Conservation (phyloP, 2,888 invertebrate species). For the Merodon equestris region DNA sequence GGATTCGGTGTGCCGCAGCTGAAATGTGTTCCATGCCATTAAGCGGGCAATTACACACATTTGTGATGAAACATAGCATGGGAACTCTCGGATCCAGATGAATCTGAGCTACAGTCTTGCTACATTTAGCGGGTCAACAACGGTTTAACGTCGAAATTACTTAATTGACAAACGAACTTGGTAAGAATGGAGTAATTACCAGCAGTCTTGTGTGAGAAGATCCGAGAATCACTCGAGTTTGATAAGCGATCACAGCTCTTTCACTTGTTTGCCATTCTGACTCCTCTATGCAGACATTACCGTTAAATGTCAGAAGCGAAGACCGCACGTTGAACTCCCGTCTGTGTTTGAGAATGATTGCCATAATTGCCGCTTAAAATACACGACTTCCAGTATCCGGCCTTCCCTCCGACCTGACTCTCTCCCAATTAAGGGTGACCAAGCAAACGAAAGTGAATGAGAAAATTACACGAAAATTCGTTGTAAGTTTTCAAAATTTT, state of each 20-base stretch:
- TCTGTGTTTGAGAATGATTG: too few species aligned
- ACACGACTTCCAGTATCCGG: conserved; percentile 13
- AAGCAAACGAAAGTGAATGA: conserved; percentile 55
- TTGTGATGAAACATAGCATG: conserved; percentile 45
- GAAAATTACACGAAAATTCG: conserved; percentile 59
- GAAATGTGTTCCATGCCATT: conserved; percentile 60
- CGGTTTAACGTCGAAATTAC: conserved; percentile 38
- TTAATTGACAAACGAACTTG: conserved; percentile 35
- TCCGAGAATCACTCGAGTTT: too few species aligned
- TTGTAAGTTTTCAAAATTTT: conserved; percentile 61
- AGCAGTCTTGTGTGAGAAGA: too few species aligned
- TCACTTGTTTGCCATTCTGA: too few species aligned
- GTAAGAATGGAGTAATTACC: too few species aligned
- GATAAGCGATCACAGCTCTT: too few species aligned
- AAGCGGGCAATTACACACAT: conserved; percentile 59
- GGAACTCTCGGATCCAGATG: conserved; percentile 22
- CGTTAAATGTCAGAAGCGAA: too few species aligned
- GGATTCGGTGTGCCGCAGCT: conserved; percentile 13
- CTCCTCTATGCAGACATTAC: too few species aligned
- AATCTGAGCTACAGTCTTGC: not conserved
- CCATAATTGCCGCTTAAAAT: conserved; percentile 14
- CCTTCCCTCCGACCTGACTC: conserved; percentile 41
- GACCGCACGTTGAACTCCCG: too few species aligned
- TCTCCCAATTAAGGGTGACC: conserved; percentile 54
- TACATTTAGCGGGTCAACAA: conserved; percentile 23